A percentile compares a stretch with the other conserved stretches of the same genome.
phyloP scores from a whole-genome alignment of 2,113 vertebrate species.

The Diphyllodes magnificus region DNA sequence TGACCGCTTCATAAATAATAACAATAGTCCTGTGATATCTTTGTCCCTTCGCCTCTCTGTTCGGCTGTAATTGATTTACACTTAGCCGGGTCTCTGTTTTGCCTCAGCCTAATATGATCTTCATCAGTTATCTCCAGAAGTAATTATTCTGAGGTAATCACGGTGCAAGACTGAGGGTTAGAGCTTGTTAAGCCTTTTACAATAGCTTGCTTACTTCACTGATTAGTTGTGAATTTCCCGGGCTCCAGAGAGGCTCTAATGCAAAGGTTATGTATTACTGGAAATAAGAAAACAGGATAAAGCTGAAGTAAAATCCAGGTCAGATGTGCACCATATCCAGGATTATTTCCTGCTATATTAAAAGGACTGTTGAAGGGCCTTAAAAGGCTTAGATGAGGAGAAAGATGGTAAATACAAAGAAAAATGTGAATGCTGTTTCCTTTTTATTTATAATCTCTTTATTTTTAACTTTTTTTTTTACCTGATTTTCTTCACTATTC shows the following conservation, averaged over 20 bases:
- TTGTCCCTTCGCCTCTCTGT: background rate
- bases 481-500: background rate
- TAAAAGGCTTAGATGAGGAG: background rate
- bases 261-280: background rate
- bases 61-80: background rate
- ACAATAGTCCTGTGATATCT: background rate
- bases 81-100: background rate
- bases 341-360: background rate
- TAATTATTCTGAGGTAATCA: slow-evolving; percentile 37
- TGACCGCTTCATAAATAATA: background rate
- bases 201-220: background rate
- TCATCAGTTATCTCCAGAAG: background rate
- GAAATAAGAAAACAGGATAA: background rate
- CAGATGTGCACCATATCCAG: background rate
- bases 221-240: background rate
- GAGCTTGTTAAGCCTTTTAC: slow-evolving; percentile 1
- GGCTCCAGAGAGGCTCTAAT: background rate
- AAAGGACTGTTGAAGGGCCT: background rate
- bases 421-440: background rate
- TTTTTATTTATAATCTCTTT: background rate
- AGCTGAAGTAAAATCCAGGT: background rate
- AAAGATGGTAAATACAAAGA: background rate
- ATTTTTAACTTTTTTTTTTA: background rate
- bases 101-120: background rate
- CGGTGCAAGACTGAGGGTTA: background rate